Base-by-base conservation (phyloP, 2,797 vertebrate species). In the Carduelis carduelis region DNA sequence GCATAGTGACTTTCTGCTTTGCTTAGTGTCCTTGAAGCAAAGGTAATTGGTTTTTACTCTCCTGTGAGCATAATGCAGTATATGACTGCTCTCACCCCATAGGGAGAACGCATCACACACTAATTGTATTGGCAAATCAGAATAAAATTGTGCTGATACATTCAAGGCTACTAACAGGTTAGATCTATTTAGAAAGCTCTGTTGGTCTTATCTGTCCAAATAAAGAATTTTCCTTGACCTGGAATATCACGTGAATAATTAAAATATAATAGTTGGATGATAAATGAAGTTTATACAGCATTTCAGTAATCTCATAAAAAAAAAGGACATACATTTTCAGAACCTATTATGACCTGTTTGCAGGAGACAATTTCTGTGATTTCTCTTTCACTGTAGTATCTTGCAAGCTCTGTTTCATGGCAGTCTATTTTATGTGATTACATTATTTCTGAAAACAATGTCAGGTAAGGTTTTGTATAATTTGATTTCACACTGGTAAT, bases 21-120 rank as follows among this genome's bases (percentile, higher is more conserved):
- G 61, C 88, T 94, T 87, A 56, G 53, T 93, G 93, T 93, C 95
- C 95, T 96, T 96, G 91, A 96, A 96, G 80, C 64, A 96, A 96
- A 93, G 91, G 88, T 96, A 96, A 96, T 96, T 96, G 91, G 2
- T 93, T 96, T 95, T 92, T 83, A 91, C 77, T 94, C 78, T 93
- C 47, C 47, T 87, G 64, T 95, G 88, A 92, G 24, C 72, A 87
- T 92, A 93, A 94, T 83, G 47, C 71, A 9, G 60, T 55, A 56
- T 91, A 91, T 80, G 70, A 93, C 77, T 91, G 41, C 68, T 80
- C 44, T 96, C 61, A 92, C 41, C 50, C 47, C 84, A 84, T 1
- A 64, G 65, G 64, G 44, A 72, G 83, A 90, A 83, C 5, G 8
- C 55, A 75, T 83, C 72, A 74, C 50, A 87, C 46, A 22, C 61